Evolutionary conservation across 2,888 invertebrate genomes (phyloP).

Genomic region (Eupithecia exiguata): DNA sequence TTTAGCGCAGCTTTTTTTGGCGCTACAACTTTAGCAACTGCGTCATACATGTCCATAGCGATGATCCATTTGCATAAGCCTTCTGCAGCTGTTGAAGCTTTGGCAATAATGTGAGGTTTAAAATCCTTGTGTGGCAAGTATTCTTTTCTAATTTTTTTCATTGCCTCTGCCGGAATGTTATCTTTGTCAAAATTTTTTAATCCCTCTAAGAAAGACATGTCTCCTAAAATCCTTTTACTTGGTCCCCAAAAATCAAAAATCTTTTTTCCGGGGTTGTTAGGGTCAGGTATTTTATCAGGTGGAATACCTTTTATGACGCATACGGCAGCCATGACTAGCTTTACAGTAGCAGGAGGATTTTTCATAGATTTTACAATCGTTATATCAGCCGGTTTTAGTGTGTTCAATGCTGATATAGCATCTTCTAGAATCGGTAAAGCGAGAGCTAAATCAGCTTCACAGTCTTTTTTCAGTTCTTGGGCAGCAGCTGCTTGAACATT

Average conservation of each 20-base stretch:
- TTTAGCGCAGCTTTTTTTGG: slow-evolving; percentile 93
- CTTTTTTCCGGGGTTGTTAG: slow-evolving; percentile 86
- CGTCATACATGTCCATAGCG: slow-evolving; percentile 95
- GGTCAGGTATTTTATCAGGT: slow-evolving; percentile 90
- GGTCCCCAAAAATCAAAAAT: slow-evolving; percentile 93
- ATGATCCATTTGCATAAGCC: slow-evolving; percentile 96
- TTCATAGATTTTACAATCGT: slow-evolving; percentile 95
- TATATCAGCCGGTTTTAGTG: slow-evolving; percentile 92
- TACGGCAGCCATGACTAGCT: slow-evolving; percentile 95
- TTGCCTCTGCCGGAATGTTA: slow-evolving; percentile 88
- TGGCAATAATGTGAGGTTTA: slow-evolving; percentile 90
- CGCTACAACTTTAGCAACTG: slow-evolving; percentile 91
- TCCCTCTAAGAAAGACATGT: slow-evolving; percentile 90
- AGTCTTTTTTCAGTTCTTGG: slow-evolving; percentile 92
- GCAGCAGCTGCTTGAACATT: slow-evolving; percentile 94
- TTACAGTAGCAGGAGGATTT: slow-evolving; percentile 92
- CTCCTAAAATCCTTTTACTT: slow-evolving; percentile 91
- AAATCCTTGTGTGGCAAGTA: slow-evolving; percentile 90
- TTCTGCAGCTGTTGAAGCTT: slow-evolving; percentile 97
- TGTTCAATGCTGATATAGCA: slow-evolving; percentile 90
- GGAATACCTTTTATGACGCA: slow-evolving; percentile 92
- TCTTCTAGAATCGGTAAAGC: slow-evolving; percentile 93
- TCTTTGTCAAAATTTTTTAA: slow-evolving; percentile 93
- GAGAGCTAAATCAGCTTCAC: slow-evolving; percentile 95
- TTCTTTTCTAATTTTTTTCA: slow-evolving; percentile 90